Conservation (phyloP, 1,140 invertebrate genomes). For the Archivesica marissinica region DNA sequence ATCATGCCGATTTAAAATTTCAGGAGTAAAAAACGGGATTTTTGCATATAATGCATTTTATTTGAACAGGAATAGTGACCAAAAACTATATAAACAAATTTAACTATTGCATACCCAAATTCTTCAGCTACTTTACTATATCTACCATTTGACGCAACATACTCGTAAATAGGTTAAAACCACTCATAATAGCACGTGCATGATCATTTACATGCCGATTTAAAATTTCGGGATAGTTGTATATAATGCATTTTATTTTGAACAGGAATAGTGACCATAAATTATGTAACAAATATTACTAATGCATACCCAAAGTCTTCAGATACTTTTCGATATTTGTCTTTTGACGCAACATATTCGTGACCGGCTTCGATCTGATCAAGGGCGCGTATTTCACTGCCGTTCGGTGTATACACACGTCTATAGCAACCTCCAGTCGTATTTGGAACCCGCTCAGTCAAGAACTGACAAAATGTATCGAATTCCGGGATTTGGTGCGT, state of each 20-base stretch:
- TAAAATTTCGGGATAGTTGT: too few species aligned
- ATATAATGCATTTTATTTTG: neutral
- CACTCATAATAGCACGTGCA: too few species aligned
- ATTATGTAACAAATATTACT: neutral
- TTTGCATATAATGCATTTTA: too few species aligned
- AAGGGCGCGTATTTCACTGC: slow-evolving; percentile 27
- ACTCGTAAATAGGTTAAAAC: too few species aligned
- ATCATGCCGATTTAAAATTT: too few species aligned
- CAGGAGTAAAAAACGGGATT: too few species aligned
- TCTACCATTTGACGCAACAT: too few species aligned
- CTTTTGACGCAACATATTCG: slow-evolving; percentile 17
- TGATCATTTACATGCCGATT: too few species aligned
- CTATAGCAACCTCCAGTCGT: slow-evolving; percentile 32
- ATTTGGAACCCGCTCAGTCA: slow-evolving; percentile 20
- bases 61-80: too few species aligned
- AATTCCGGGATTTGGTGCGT: slow-evolving; percentile 32
- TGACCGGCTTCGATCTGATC: slow-evolving; percentile 48
- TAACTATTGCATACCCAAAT: too few species aligned
- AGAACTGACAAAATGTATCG: slow-evolving; percentile 23
- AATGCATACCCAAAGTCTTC: slow-evolving; percentile 28
- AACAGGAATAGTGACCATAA: neutral
- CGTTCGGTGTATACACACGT: slow-evolving; percentile 43
- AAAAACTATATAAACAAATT: too few species aligned
- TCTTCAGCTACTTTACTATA: too few species aligned
- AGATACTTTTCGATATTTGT: neutral